Conservation (phyloP, 2,888 invertebrate genomes). For the Agonopterix heracliana region DNA sequence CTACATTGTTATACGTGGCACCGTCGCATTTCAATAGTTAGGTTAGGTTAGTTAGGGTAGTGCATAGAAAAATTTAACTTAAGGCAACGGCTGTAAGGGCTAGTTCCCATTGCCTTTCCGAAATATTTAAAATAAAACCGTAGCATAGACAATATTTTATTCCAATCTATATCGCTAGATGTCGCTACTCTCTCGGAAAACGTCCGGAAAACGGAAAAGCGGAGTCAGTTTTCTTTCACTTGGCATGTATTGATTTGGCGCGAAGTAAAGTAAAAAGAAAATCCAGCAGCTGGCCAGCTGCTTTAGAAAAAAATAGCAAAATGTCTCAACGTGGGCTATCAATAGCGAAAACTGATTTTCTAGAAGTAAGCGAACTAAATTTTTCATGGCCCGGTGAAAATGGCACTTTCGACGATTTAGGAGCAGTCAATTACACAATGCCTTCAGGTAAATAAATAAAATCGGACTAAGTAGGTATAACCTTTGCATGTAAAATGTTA, state of each 20-base stretch:
- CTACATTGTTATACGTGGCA: no score
- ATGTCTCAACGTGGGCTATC: conserved; percentile 36
- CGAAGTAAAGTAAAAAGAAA: conserved; percentile 22
- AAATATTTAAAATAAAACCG: no score
- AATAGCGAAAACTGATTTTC: conserved; percentile 49
- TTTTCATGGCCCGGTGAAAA: conserved; percentile 72
- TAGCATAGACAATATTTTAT: no score
- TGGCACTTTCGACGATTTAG: conserved; percentile 61
- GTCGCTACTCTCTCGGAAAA: neutral
- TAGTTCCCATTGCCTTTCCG: no score
- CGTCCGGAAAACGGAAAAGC: conserved; percentile 8
- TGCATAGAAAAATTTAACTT: no score
- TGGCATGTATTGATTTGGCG: conserved; percentile 42
- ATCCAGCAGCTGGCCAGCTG: neutral
- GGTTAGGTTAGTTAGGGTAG: no score
- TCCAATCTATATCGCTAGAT: neutral
- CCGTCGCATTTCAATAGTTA: no score
- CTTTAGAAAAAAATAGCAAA: neutral
- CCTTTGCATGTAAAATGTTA: no score
- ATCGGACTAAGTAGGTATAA: no score
- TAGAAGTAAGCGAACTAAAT: conserved; percentile 65
- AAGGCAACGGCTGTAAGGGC: no score
- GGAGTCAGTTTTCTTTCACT: conserved; percentile 3
- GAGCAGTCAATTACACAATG: conserved; percentile 64
- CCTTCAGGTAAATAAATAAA: conserved; percentile 47